These are phyloP conservation scores for Chelmon rostratus DNA, from an alignment of 2,797 vertebrate species.

Conservation along the genomic window DNA sequence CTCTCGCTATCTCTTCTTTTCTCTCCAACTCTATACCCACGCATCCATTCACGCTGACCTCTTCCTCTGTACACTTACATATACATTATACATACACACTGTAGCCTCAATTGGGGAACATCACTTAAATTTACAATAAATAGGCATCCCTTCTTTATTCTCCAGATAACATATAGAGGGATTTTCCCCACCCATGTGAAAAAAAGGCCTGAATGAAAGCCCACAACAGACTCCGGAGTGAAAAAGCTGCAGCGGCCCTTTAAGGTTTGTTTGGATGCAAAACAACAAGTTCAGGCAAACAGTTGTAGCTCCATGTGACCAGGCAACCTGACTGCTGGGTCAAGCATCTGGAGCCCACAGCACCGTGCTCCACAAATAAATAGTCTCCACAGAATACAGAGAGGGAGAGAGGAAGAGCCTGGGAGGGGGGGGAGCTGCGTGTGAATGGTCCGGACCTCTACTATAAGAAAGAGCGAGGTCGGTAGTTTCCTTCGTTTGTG, in stretches of 20 bases:
- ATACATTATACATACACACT: conserved; percentile 16
- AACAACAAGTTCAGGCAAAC: conserved; percentile 66
- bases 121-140: background rate
- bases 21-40: conserved; percentile 23
- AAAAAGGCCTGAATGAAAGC: conserved; percentile 49
- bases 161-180: conserved; percentile 7
- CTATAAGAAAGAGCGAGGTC: conserved; percentile 75
- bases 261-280: conserved; percentile 70
- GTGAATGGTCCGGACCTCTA: conserved; percentile 70
- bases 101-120: background rate
- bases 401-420: conserved; percentile 61
- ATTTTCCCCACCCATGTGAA: conserved; percentile 31
- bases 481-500: conserved; percentile 81
- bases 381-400: conserved; percentile 66
- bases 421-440: conserved; percentile 40
- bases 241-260: conserved; percentile 47
- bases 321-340: conserved; percentile 83
- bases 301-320: conserved; percentile 78
- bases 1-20: conserved; percentile 32
- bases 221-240: conserved; percentile 20
- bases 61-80: background rate
- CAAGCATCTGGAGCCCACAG: conserved; percentile 83
- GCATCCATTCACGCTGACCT: conserved; percentile 28
- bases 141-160: conserved; percentile 24
- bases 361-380: conserved; percentile 77